phyloP scores from a whole-genome alignment of 2,888 invertebrate species.

The Octonoba sinensis region DNA sequence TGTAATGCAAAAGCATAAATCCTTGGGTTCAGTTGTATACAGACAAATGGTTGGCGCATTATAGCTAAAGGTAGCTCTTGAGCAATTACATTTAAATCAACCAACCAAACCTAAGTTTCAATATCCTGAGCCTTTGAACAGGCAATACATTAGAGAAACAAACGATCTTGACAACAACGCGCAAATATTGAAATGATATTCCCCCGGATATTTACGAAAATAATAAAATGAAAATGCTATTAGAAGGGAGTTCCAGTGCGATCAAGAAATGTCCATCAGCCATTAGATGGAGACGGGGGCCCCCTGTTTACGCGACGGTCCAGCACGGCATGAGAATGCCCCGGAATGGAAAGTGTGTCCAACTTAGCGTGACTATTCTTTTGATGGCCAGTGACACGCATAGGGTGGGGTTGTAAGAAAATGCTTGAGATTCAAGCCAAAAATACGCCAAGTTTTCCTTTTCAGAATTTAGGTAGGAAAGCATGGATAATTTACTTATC shows the following conservation, averaged over 20 bases:
- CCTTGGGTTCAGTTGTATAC: no score
- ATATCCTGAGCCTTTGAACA: no score
- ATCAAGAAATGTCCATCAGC: slow-evolving; percentile 31
- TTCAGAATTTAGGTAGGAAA: neutral
- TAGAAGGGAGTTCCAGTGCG: slow-evolving; percentile 11
- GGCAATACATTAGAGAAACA: no score
- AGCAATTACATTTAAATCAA: no score
- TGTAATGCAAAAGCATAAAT: no score
- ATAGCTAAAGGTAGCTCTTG: no score
- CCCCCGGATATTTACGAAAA: neutral
- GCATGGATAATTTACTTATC: no score
- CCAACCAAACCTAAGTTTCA: no score
- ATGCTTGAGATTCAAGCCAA: neutral
- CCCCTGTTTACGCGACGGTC: slow-evolving; percentile 36
- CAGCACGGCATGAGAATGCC: slow-evolving; percentile 6
- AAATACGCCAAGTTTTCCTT: slow-evolving; percentile 11
- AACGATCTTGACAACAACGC: no score
- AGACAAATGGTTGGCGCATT: no score
- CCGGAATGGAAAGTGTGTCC: slow-evolving; percentile 55
- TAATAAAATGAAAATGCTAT: slow-evolving; percentile 47
- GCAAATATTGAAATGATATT: no score
- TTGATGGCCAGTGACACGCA: slow-evolving; percentile 56
- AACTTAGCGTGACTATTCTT: slow-evolving; percentile 53
- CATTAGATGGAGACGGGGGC: slow-evolving; percentile 34
- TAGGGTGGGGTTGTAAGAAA: slow-evolving; percentile 26